These are phyloP conservation scores for Trichoplusia ni DNA, from an alignment of 1,140 invertebrate genomes.

Conservation along the genomic window DNA sequence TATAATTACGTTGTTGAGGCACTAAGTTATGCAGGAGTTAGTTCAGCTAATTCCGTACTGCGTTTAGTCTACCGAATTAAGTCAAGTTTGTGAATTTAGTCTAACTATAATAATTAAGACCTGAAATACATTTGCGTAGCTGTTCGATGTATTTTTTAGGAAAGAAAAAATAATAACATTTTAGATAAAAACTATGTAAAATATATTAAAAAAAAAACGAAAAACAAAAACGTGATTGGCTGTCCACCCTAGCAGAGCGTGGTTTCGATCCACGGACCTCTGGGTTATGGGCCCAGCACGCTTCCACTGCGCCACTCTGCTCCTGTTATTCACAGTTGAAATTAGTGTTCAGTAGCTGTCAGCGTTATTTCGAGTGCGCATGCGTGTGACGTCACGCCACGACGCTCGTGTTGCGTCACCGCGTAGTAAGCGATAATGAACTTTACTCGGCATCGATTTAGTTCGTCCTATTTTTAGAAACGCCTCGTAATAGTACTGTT, in stretches of 20 bases:
- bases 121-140: too few species aligned
- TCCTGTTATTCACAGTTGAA: conserved; percentile 28
- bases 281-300: conserved; percentile 65
- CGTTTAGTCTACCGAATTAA: too few species aligned
- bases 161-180: not conserved
- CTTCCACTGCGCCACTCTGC: conserved; percentile 66
- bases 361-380: conserved; percentile 20
- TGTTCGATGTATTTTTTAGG: too few species aligned
- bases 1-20: too few species aligned
- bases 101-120: too few species aligned
- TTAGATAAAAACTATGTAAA: not conserved
- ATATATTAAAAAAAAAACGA: not conserved
- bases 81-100: too few species aligned
- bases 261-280: conserved; percentile 66
- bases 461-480: conserved; percentile 5
- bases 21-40: too few species aligned
- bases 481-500: not conserved
- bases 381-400: conserved; percentile 40
- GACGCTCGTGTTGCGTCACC: not conserved
- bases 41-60: too few species aligned
- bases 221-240: conserved; percentile 55
- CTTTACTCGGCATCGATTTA: not conserved
- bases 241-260: conserved; percentile 67
- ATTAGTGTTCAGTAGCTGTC: conserved; percentile 20
- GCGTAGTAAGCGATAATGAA: conserved; percentile 5